Conservation (phyloP, 2,113 vertebrate genomes). For the Accipiter cooperii region DNA sequence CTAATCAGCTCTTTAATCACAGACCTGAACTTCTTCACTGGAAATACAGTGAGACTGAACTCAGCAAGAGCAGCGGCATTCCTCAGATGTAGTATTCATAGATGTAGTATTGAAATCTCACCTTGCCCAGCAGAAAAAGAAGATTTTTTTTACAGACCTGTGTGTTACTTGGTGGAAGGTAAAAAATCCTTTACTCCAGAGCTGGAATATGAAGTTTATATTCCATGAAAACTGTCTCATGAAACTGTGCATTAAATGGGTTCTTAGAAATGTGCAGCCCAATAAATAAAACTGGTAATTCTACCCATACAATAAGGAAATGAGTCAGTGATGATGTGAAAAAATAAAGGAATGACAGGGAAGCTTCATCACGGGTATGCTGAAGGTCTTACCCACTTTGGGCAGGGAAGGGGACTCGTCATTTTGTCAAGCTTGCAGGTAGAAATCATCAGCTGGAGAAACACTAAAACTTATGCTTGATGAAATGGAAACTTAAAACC, state of each 20-base stretch:
- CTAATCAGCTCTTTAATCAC: neutral
- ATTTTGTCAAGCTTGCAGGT: neutral
- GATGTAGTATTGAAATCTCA: neutral
- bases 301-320: neutral
- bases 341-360: neutral
- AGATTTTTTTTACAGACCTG: neutral
- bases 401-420: neutral
- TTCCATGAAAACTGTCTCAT: neutral
- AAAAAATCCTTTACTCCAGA: neutral
- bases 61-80: neutral
- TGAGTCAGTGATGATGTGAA: neutral
- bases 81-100: neutral
- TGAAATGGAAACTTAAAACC: conserved; percentile 23
- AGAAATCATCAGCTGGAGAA: neutral
- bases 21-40: neutral
- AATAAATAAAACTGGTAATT: conserved; percentile 12
- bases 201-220: conserved; percentile 18
- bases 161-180: neutral
- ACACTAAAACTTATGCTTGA: neutral
- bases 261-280: neutral
- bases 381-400: neutral
- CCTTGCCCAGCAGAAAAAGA: neutral
- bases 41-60: neutral
- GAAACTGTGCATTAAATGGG: conserved; percentile 21
- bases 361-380: neutral